Evolutionary conservation across 2,888 invertebrate species (phyloP).

Genomic region (Ochlodes sylvanus): DNA sequence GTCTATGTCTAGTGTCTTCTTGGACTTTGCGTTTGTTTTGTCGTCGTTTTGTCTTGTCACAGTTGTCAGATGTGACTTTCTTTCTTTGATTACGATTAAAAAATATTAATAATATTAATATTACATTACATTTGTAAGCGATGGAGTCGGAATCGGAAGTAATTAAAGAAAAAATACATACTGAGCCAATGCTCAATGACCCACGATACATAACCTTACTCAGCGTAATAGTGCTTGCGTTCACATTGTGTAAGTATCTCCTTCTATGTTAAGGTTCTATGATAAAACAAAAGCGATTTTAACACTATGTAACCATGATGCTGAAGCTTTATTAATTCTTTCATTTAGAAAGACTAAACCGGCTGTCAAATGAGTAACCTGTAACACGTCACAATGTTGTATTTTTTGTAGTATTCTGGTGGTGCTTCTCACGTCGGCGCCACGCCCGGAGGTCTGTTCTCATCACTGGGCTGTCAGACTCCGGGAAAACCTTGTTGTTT

Average conservation of each 20-base stretch:
- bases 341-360: background rate
- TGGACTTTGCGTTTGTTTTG: too few species aligned
- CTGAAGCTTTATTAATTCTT: too few species aligned
- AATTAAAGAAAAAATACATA: conserved; percentile 75
- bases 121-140: background rate
- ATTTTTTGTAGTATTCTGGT: conserved; percentile 84
- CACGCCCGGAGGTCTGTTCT: conserved; percentile 88
- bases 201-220: conserved; percentile 80
- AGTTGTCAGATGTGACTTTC: background rate
- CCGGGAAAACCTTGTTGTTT: conserved; percentile 96
- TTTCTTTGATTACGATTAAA: background rate
- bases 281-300: background rate
- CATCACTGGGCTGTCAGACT: conserved; percentile 93
- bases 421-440: conserved; percentile 85
- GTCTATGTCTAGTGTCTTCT: too few species aligned
- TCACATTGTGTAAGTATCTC: conserved; percentile 70
- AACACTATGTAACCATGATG: too few species aligned
- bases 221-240: conserved; percentile 70
- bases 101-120: background rate
- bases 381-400: background rate
- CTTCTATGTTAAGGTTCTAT: too few species aligned
- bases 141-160: conserved; percentile 79
- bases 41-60: too few species aligned
- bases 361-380: background rate
- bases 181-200: conserved; percentile 75